These are phyloP conservation scores for Drosophila funebris DNA, from an alignment of 1,140 invertebrate species.

Conservation along the genomic window DNA sequence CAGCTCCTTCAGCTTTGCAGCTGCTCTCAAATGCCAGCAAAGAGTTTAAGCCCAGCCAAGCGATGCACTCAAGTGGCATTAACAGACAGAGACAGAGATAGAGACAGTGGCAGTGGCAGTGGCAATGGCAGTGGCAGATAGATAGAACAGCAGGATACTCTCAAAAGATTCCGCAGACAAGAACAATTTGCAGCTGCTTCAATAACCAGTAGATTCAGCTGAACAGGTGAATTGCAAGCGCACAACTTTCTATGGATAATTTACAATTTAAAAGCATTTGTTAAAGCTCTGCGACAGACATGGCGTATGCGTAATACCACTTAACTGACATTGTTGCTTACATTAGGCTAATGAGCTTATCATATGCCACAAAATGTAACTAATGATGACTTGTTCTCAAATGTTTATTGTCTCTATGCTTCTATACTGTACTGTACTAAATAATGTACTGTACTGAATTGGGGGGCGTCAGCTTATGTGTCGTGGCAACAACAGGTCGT, in stretches of 20 bases:
- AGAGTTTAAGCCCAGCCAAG: conserved; percentile 75
- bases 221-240: conserved; percentile 41
- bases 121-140: conserved; percentile 3
- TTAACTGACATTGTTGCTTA: conserved; percentile 61
- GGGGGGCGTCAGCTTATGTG: conserved; percentile 33
- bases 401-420: conserved; percentile 17
- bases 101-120: not conserved
- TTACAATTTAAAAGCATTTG: conserved; percentile 62
- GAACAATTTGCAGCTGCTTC: conserved; percentile 7
- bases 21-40: conserved; percentile 68
- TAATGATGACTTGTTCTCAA: conserved; percentile 50
- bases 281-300: conserved; percentile 23
- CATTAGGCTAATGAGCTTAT: conserved; percentile 70
- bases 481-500: conserved; percentile 45
- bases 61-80: conserved; percentile 72
- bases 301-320: conserved; percentile 54
- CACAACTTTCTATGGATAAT: conserved; percentile 49
- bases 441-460: not conserved
- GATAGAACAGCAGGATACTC: conserved; percentile 9
- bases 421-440: not conserved
- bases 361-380: conserved; percentile 43
- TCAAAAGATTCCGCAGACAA: conserved; percentile 23
- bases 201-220: not conserved
- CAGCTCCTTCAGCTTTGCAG: conserved; percentile 18
- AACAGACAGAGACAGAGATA: conserved; percentile 29